These are phyloP conservation scores for Cantharis rustica DNA, from an alignment of 2,888 invertebrate genomes.

Conservation along the genomic window DNA sequence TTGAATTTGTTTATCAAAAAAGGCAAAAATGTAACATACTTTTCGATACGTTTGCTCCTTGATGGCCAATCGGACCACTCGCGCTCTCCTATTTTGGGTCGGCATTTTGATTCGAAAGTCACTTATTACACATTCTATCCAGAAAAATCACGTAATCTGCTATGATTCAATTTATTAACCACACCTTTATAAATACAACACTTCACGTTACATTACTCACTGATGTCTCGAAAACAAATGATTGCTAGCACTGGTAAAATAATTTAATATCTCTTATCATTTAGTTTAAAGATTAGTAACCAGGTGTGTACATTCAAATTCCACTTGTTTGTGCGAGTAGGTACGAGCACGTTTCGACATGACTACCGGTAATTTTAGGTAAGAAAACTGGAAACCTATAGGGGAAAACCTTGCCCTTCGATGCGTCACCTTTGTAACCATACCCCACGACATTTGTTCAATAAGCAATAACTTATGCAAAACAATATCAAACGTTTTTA, in stretches of 20 bases:
- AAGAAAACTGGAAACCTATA: not conserved
- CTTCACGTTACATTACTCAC: not conserved
- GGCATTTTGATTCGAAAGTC: not conserved
- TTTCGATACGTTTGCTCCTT: constrained; percentile 43
- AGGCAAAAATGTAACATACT: constrained; percentile 34
- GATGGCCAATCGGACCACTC: constrained; percentile 41
- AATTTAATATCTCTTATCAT: not conserved
- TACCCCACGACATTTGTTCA: not conserved
- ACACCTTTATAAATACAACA: not conserved
- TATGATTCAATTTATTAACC: not conserved
- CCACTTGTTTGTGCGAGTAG: not conserved
- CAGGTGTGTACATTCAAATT: not conserved
- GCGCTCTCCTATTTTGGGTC: not conserved
- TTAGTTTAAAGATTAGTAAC: constrained; percentile 1
- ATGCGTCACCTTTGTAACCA: not conserved
- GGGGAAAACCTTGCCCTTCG: not conserved
- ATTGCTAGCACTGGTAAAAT: not conserved
- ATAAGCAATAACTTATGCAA: not conserved
- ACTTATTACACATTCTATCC: not conserved
- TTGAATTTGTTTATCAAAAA: not conserved
- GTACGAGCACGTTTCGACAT: not conserved
- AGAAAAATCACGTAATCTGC: not conserved
- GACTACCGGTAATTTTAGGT: not conserved
- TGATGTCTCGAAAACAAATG: not conserved
- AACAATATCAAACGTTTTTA: not conserved